Evolutionary conservation across 1,140 invertebrate species (phyloP), one percentile per base, ranked within the genome.

Genomic region (Drosophila guanche): DNA sequence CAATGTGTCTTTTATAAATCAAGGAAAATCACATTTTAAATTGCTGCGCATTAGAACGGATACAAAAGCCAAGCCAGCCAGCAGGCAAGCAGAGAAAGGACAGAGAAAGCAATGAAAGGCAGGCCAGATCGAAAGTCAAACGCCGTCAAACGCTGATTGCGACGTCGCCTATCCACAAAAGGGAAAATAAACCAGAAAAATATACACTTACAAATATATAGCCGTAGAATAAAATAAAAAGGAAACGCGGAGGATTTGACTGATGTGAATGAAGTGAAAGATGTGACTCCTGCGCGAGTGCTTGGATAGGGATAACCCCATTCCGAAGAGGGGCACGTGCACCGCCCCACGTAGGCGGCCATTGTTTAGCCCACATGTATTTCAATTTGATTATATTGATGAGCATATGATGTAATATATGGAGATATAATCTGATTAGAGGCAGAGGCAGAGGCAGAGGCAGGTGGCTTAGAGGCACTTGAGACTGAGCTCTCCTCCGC

Each of bases 1-100:
- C 83, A 88, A 72, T 86, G 83, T 88, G 70, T 88, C 83, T 66
- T 89, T 88, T 86, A 88, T 86, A 88, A 86, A 86, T 86, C 83
- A 86, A 69, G 78, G 61, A 78, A 79, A 86, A 88, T 86, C 84
- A 86, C 74, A 88, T 88, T 83, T 83, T 69, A 62, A 86, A 86
- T 86, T 88, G 83, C 74, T 81, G 61, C 70, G 83, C 81, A 88
- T 86, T 88, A 88, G 65, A 88, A 83, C 75, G 83, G 70, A 79
- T 86, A 83, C 75, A 75, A 60, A 59, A 63, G 67, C 51, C 72
- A 59, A 61, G 59, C 59, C 37, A 74, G 76, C 63, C 67, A 55
- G 59, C 29, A 74, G 70, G 42, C 71, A 75, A 10, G 8, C 7
- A 33, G 29, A 33, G 29, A 33, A 33, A 29, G 27, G 5, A 6